Base-by-base conservation (phyloP, 2,888 invertebrate genomes). In the Rugalucina vietnamica region DNA sequence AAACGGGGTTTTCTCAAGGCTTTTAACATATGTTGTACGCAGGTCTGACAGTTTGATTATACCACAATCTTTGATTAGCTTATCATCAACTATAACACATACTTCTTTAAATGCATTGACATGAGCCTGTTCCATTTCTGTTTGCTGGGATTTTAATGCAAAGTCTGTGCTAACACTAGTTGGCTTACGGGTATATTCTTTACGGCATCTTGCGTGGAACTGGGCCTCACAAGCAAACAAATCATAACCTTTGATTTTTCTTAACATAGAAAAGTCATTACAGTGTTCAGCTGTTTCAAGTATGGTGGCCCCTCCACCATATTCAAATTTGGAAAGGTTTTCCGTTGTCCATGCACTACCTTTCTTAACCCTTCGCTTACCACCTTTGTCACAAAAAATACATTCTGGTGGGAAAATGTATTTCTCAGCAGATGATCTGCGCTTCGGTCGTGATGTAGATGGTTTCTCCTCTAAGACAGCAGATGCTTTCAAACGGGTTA, bases 301-400 rank as follows among this genome's bases (percentile, higher is more conserved):
- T 1, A 75, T n/a, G 29, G 54, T 57, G 14, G 50, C 57, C 34
- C 60, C 50, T 50, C 54, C 76, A 76, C 60, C 76, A 39, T 21
- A 65, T 37, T 39, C 24, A 76, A 76, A 76, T 18, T 14, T 34
- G 14, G 50, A 43, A 24, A 65, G 34, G 5, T 18, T 29, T 65
- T 76, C 75, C 14, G 54, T 75, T 21, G 75, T 75, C 75, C 75
- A 75, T 21, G 12, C 29, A 21, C 75, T 57, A 54, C n/a, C n/a
- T 36, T 29, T 54, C 32, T 57, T 76, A 18, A 69, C n/a, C 8
- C 1, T 8, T 10, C 24, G 10, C 1, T 65, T 60, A 18, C 76
- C 76, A 43, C 43, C 60, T 39, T 69, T 65, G 76, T 76, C 69
- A 32, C 69, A 76, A 27, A 76, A 76, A 36, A 76, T 76, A n/a